phyloP scores from a whole-genome alignment of 2,113 vertebrate genomes.

The Cyphomyrus plagiostoma region DNA sequence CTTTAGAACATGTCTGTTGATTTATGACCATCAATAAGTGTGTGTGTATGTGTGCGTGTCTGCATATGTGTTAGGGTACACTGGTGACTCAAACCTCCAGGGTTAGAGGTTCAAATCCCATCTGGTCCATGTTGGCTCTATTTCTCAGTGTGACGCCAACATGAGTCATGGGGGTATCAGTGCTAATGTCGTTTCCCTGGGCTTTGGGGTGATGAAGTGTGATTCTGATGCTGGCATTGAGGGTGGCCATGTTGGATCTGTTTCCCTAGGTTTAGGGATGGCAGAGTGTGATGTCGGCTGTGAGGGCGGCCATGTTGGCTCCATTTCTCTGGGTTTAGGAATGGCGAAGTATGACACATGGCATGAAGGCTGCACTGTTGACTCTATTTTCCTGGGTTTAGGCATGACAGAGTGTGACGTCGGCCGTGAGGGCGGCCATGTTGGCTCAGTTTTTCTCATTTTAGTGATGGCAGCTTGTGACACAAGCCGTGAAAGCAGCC shows the following conservation, averaged over 20 bases:
- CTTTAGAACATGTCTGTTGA: background rate
- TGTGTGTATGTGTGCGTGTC: background rate
- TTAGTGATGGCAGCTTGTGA: background rate
- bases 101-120: background rate
- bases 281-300: background rate
- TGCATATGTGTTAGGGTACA: background rate
- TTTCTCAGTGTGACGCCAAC: background rate
- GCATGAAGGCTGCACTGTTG: background rate
- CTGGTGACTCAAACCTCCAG: background rate
- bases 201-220: background rate
- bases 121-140: background rate
- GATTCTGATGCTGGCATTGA: background rate
- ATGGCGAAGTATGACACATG: background rate
- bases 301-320: background rate
- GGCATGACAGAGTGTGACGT: background rate
- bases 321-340: background rate
- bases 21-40: background rate
- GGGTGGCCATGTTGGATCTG: background rate
- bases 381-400: background rate
- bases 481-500: background rate
- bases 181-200: background rate
- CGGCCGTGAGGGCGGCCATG: conserved; percentile 11
- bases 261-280: background rate
- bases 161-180: background rate
- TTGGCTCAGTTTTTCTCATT: conserved; percentile 24